These are phyloP conservation scores for Ctenomys sociabilis DNA, from an alignment of 2,113 vertebrate species.

Conservation along the genomic window DNA sequence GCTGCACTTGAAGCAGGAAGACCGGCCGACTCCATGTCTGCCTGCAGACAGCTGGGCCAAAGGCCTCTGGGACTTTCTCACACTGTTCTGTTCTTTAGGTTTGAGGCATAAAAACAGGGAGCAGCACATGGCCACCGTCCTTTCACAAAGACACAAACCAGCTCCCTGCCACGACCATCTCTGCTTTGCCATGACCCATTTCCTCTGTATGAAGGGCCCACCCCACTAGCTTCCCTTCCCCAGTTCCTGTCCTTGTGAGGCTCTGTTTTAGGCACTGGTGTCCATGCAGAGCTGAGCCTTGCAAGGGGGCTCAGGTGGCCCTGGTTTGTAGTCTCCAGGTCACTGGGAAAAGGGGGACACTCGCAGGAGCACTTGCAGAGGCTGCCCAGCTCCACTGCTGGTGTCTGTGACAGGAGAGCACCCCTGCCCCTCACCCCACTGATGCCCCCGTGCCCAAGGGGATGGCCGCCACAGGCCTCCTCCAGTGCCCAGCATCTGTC, in stretches of 20 bases:
- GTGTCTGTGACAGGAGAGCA: not conserved
- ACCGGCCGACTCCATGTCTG: not conserved
- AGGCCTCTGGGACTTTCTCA: fast-evolving
- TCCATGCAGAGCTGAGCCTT: not conserved
- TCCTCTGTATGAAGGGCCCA: not conserved
- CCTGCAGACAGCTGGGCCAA: not conserved
- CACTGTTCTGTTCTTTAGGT: fast-evolving
- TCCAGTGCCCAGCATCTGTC: not conserved
- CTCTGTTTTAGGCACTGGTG: too few relatives aligned
- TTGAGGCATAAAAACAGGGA: not conserved
- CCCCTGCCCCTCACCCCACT: not conserved
- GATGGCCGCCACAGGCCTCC: not conserved
- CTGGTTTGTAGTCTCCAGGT: not conserved
- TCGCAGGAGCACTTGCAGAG: too few relatives aligned
- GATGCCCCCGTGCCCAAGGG: not conserved
- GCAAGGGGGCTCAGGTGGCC: not conserved
- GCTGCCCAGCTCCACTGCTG: too few relatives aligned
- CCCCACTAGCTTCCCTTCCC: not conserved
- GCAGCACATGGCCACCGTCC: not conserved
- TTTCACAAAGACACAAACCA: too few relatives aligned
- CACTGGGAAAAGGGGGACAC: too few relatives aligned
- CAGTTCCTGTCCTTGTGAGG: not conserved
- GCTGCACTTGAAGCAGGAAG: not conserved
- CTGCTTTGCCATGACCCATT: not conserved
- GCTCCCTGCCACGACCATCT: not conserved